phyloP scores from a whole-genome alignment of 2,113 vertebrate genomes.

The Leiothrix lutea region DNA sequence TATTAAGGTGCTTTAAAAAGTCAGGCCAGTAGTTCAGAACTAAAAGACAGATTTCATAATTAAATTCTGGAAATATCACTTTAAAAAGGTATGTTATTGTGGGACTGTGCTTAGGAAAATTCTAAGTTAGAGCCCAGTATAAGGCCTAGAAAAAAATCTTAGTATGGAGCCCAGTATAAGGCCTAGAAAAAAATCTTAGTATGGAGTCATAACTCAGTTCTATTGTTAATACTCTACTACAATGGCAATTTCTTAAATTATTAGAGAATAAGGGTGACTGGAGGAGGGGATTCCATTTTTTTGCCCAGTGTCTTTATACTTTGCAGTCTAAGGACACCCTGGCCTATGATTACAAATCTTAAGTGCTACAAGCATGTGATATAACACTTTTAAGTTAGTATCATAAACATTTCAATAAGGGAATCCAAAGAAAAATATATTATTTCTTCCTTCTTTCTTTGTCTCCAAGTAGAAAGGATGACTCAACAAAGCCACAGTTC shows the following conservation, averaged over 20 bases:
- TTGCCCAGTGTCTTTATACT: background rate
- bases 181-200: no score
- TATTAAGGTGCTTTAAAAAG: background rate
- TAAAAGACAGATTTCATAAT: background rate
- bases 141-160: background rate
- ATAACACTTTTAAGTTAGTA: background rate
- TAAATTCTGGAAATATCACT: background rate
- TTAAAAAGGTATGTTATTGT: background rate
- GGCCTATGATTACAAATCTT: background rate
- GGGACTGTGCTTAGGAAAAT: background rate
- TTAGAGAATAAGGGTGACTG: background rate
- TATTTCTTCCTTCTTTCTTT: background rate
- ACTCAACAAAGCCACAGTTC: background rate
- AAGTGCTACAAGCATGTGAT: background rate
- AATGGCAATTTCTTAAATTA: background rate
- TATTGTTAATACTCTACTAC: background rate
- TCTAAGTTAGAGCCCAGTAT: background rate
- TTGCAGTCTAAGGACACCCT: background rate
- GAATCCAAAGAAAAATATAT: background rate
- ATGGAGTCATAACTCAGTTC: background rate
- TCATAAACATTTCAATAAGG: background rate
- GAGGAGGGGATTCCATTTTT: background rate
- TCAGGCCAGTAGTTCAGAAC: background rate
- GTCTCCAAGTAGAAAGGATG: background rate
- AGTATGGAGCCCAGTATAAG: no score